Conservation (phyloP, 1,140 invertebrate genomes). For the Drosophila tropicalis region DNA sequence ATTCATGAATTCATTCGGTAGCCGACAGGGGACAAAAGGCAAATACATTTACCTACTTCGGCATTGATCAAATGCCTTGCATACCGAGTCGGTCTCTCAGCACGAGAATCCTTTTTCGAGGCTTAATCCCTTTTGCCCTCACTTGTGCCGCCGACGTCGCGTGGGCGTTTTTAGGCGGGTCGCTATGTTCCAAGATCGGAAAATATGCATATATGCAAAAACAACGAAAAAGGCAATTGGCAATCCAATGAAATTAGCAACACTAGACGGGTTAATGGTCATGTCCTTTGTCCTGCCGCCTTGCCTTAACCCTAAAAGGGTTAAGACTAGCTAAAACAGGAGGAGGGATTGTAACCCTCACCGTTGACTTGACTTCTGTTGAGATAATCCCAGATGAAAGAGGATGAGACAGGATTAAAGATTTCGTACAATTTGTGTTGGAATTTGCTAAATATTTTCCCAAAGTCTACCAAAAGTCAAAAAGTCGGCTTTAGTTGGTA, state of each 20-base stretch:
- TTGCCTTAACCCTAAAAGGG: conserved; percentile 11
- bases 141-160: conserved; percentile 54
- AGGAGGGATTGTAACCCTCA: conserved; percentile 34
- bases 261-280: conserved; percentile 79
- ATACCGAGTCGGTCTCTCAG: conserved; percentile 34
- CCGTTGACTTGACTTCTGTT: conserved; percentile 75
- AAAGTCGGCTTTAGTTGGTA: conserved; percentile 24
- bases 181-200: conserved; percentile 36
- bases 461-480: conserved; percentile 53
- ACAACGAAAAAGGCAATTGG: conserved; percentile 34
- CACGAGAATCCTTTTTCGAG: conserved; percentile 43
- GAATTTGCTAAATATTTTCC: conserved; percentile 16
- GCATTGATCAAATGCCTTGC: conserved; percentile 41
- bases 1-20: conserved; percentile 46
- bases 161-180: conserved; percentile 65
- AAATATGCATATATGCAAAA: conserved; percentile 54
- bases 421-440: conserved; percentile 8
- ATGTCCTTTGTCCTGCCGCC: conserved; percentile 38
- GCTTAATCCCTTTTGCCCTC: conserved; percentile 47
- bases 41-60: conserved; percentile 27
- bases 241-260: conserved; percentile 77
- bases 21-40: conserved; percentile 16
- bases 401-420: conserved; percentile 73
- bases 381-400: conserved; percentile 77
- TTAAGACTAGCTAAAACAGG: conserved; percentile 33